Evolutionary conservation across 2,113 vertebrate genomes (phyloP).

Genomic region (Globicephala melas): DNA sequence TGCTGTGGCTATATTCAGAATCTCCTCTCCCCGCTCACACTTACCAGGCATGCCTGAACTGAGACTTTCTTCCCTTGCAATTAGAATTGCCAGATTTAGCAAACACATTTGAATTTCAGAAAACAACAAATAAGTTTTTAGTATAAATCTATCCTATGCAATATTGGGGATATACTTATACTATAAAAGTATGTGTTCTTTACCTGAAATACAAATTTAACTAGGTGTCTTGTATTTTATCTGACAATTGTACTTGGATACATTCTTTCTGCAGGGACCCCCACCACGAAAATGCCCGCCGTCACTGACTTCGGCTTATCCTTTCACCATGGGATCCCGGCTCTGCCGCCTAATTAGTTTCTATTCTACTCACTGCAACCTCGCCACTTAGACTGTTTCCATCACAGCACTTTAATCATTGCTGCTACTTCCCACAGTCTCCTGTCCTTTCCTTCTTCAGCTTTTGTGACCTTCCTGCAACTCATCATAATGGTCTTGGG

Average conservation of each 20-base stretch:
- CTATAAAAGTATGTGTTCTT: neutral
- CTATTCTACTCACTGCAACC: neutral
- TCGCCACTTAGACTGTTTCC: neutral
- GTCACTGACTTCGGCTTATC: neutral
- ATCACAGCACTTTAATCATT: neutral
- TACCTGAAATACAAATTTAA: constrained; percentile 40
- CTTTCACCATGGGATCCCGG: neutral
- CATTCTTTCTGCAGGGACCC: neutral
- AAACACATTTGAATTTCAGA: constrained; percentile 15
- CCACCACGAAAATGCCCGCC: neutral
- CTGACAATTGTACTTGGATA: neutral
- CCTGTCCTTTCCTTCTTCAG: neutral
- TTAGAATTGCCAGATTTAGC: neutral
- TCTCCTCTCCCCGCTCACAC: neutral
- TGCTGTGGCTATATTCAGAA: neutral
- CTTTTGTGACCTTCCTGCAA: neutral
- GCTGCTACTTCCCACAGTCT: neutral
- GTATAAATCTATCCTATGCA: neutral
- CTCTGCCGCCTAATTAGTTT: neutral
- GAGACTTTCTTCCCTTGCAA: constrained; percentile 21
- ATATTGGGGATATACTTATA: neutral
- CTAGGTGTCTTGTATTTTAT: neutral
- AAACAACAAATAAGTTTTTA: neutral
- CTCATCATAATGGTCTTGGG: neutral
- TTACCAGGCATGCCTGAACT: neutral